phyloP scores from a whole-genome alignment of 2,113 vertebrate species.

The Raja brachyura region DNA sequence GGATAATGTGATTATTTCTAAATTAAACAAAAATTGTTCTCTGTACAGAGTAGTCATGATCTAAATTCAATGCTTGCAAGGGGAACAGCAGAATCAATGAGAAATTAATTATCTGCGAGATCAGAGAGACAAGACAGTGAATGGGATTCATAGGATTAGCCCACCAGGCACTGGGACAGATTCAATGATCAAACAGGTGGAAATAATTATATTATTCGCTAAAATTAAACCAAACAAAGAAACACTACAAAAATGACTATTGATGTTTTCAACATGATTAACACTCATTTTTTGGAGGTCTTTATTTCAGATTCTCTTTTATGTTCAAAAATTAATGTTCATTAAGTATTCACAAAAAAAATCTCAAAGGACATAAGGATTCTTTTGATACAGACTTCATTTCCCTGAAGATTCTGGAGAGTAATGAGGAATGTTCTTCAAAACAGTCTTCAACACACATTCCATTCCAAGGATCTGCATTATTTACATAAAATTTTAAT shows the following conservation, averaged over 20 bases:
- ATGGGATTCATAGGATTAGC: no score
- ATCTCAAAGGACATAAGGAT: not conserved
- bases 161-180: no score
- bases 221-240: not conserved
- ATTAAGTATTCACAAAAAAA: not conserved
- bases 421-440: not conserved
- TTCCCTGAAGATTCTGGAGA: not conserved
- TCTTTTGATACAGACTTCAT: not conserved
- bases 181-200: no score
- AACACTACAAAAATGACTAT: not conserved
- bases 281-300: not conserved
- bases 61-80: no score
- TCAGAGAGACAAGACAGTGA: no score
- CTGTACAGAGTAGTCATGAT: no score
- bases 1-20: no score
- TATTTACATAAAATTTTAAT: not conserved
- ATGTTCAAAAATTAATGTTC: not conserved
- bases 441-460: not conserved
- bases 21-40: no score
- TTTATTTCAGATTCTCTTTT: not conserved
- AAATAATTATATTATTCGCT: no score
- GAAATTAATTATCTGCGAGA: no score
- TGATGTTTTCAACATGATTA: not conserved
- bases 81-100: no score
- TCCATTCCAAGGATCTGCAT: no score